These are phyloP conservation scores for Hymenopus coronatus DNA, from an alignment of 2,888 invertebrate genomes.

Conservation along the genomic window DNA sequence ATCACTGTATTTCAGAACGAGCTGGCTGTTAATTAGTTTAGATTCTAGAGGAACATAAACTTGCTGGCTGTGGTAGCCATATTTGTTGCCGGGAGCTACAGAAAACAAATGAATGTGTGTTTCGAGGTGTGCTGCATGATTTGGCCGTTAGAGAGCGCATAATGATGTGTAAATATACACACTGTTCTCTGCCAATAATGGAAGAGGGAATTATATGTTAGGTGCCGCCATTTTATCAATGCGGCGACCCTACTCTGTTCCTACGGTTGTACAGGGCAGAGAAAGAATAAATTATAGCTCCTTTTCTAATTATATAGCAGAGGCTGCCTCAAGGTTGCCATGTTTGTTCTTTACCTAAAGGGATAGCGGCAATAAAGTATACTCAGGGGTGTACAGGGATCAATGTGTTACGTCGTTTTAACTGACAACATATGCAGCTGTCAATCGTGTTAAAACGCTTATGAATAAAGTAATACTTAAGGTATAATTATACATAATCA, in stretches of 20 bases:
- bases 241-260: not conserved
- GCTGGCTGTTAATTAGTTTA: not conserved
- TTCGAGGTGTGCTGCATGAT: conserved; percentile 5
- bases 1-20: not conserved
- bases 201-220: conserved; percentile 22
- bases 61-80: not conserved
- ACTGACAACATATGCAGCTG: too few species aligned
- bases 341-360: conserved; percentile 1
- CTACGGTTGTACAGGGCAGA: not conserved
- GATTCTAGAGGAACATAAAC: not conserved
- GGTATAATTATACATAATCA: too few species aligned
- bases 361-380: not conserved
- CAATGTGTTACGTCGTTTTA: not conserved
- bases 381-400: not conserved
- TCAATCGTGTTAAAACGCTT: too few species aligned
- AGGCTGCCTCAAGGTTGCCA: not conserved
- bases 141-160: conserved; percentile 20
- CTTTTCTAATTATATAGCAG: conserved; percentile 25
- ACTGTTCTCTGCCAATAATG: conserved; percentile 19
- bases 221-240: conserved; percentile 28
- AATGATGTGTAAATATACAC: conserved; percentile 28
- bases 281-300: conserved; percentile 22
- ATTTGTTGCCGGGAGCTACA: not conserved
- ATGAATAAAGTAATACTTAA: too few species aligned
- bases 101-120: not conserved